Conservation (phyloP, 2,113 vertebrate genomes). For the Passer domesticus region DNA sequence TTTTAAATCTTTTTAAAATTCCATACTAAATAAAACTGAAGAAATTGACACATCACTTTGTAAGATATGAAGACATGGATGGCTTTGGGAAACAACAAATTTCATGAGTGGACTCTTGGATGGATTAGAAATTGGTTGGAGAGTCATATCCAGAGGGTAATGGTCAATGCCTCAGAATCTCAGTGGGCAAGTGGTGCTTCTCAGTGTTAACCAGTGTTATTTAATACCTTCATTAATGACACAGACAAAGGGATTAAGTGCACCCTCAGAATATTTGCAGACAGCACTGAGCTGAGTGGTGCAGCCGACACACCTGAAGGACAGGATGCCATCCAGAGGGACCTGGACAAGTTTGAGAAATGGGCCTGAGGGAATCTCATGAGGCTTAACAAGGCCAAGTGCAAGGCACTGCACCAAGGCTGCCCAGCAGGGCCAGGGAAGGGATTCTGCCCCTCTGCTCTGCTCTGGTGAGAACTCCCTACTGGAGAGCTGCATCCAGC, state of each 20-base stretch:
- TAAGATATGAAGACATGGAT: not conserved
- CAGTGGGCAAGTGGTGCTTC: not conserved
- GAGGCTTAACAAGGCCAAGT: not conserved
- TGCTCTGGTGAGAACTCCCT: not conserved
- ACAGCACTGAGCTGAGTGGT: not conserved
- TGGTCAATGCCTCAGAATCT: not conserved
- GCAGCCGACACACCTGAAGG: not conserved
- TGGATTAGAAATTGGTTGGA: not conserved
- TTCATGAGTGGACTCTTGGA: not conserved
- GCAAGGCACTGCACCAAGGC: not conserved
- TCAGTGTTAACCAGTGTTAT: not conserved
- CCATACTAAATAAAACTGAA: not conserved
- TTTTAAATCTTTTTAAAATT: not conserved
- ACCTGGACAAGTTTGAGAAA: not conserved
- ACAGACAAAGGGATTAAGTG: not conserved
- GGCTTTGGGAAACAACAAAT: not conserved
- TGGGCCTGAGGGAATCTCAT: not conserved
- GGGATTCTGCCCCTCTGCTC: not conserved
- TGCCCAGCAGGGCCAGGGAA: not conserved
- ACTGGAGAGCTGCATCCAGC: not conserved
- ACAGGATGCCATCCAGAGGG: accelerated
- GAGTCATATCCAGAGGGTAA: not conserved
- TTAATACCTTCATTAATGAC: not conserved
- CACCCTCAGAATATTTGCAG: not conserved
- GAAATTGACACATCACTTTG: not conserved